phyloP scores from a whole-genome alignment of 2,797 vertebrate genomes.

The Cirrhinus mrigala region DNA sequence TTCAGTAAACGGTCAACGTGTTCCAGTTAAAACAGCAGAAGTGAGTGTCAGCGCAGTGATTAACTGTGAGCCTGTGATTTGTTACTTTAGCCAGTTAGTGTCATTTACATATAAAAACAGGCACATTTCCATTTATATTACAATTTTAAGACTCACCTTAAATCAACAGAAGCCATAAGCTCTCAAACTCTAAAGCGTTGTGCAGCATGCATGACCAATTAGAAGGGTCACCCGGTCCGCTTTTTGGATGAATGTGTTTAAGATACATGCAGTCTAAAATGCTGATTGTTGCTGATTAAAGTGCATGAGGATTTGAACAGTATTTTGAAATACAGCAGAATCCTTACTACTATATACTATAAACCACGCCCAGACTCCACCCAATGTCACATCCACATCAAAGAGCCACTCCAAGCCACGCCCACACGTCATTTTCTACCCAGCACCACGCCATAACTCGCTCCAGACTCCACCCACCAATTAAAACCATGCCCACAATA shows the following conservation, averaged over 20 bases:
- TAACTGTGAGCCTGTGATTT: constrained; percentile 20
- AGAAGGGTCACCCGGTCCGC: not conserved
- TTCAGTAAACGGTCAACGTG: not conserved
- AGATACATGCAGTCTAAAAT: constrained; percentile 3
- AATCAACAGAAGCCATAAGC: constrained; percentile 45
- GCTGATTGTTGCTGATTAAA: constrained; percentile 23
- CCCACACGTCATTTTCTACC: not conserved
- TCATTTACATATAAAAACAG: constrained; percentile 44
- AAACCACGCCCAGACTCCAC: not conserved
- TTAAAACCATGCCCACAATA: not conserved
- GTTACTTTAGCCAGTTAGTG: constrained; percentile 29
- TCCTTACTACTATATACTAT: too few relatives aligned
- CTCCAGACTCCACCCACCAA: not conserved
- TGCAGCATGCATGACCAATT: constrained; percentile 33
- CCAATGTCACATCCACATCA: not conserved
- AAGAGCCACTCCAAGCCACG: not conserved
- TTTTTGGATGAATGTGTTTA: constrained; percentile 15
- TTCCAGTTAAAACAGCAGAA: not conserved
- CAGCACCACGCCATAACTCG: not conserved
- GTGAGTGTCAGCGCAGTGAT: constrained; percentile 6
- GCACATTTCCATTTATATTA: constrained; percentile 42
- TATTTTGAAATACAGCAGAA: constrained; percentile 8
- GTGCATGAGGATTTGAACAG: not conserved
- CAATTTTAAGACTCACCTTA: constrained; percentile 50
- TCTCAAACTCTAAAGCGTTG: constrained; percentile 11